Evolutionary conservation across 2,113 vertebrate genomes (phyloP), one percentile per base, ranked within the genome.

Genomic region (Abramis brama): DNA sequence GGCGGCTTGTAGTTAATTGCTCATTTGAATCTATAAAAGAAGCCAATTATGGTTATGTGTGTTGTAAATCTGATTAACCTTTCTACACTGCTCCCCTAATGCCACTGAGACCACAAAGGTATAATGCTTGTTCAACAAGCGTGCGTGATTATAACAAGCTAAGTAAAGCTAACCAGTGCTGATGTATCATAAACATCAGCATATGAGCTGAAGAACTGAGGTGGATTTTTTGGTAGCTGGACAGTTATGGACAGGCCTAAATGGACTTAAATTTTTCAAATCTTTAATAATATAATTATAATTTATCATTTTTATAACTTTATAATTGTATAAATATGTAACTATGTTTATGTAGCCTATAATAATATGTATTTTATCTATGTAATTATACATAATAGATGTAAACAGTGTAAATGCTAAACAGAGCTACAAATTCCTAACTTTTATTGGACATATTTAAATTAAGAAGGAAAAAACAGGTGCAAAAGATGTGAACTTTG

Each of bases 11-110:
- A 75, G 79, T 89, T 91, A 89, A 93, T 93, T 95, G 92, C 91
- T 91, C 71, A 90, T 88, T 89, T 91, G 68, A 91, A 92, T 90
- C 87, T 64, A 90, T 92, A 88, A 92, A 91, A 85, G 78, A 71
- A 88, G 85, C 89, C 90, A 91, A 88, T 92, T 92, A 89, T 86
- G 80, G 91, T 92, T 91, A 90, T 86, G 85, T 83, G 77, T 82
- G 60, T 55, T 70, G 89, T 91, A 91, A 93, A 94, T 93, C 87
- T 94, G 87, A 93, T 92, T 91, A 93, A 89, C 19, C 47, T 88
- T 59, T 2, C 33, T 86, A 84, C 88, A 75, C 71, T 8, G 43
- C 74, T 82, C 78, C 73, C 73, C 83, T 87, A 90, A 90, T 25
- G 62, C 82, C 86, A 74, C 43, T 81, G 25, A 78, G 87, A 86